Base-by-base conservation (phyloP, 2,113 vertebrate species). In the Phyllostomus hastatus region DNA sequence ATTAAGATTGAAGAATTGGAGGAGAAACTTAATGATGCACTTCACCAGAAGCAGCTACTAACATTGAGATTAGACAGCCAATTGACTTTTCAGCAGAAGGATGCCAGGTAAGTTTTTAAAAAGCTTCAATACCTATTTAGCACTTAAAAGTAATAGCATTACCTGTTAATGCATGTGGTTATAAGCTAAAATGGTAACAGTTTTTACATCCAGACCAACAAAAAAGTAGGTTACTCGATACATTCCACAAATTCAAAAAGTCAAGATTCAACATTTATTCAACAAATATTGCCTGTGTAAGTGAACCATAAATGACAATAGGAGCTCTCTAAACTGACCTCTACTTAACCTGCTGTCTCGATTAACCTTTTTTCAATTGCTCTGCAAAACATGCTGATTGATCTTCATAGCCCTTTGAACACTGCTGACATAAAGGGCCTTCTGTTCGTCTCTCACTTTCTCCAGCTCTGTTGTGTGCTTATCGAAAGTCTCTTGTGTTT, bases 31-130 rank as follows among this genome's bases (percentile, higher is more conserved):
- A 99, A 99, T 88, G 99, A 99, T 91, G 98, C 99, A 38, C 93
- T 99, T 94, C 99, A 99, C 96, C 99, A 99, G 97, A 99, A 99
- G 88, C 99, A 99, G 91, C 90, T 99, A 7, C 96, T 99, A n/a
- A 97, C 99, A n/a, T 98, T 99, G 96, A 99, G 98, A 90, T 98
- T 99, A 97, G 99, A 99, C 97, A 99, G 95, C 92, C 99, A 99
- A 67, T 87, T 99, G 87, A 99, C 99, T 97, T 97, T 99, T 50
- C 98, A 99, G 75, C 99, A 99, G 97, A 99, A 99, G 93, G 99
- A 99, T 95, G 98, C 98, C 97, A 99, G 99, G 99, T 99, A 98
- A 35, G 24, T 79, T 91, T 94, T 78, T 9, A 73, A 83, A 85
- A 97, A 90, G 76, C n/a, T 90, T 35, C 78, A 85, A 1, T 85